Evolutionary conservation across 2,797 vertebrate species (phyloP).

Genomic region (Sphaeramia orbicularis): DNA sequence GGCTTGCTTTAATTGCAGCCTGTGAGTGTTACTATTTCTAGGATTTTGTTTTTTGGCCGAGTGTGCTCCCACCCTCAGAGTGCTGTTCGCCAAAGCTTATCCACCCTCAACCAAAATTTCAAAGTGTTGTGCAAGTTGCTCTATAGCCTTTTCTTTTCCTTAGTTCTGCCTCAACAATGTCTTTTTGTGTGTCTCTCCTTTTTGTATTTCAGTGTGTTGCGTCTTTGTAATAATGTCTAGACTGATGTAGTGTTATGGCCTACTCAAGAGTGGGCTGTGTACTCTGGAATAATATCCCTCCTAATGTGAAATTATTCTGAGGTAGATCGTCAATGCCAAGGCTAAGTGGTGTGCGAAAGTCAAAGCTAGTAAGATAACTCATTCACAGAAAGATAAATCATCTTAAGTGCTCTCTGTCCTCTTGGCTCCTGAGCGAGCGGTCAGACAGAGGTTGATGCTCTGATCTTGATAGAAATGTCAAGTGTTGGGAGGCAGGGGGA

Average conservation of each 20-base stretch:
- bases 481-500: constrained; percentile 8
- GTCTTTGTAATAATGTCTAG: constrained; percentile 15
- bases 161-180: constrained; percentile 26
- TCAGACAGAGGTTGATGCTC: constrained; percentile 8
- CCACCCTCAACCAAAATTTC: constrained; percentile 54
- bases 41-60: constrained; percentile 58
- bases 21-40: constrained; percentile 74
- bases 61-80: constrained; percentile 42
- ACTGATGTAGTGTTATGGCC: constrained; percentile 18
- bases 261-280: constrained; percentile 18
- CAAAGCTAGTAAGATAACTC: constrained; percentile 35
- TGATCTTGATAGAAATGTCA: constrained; percentile 38
- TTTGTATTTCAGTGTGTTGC: constrained; percentile 16
- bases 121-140: constrained; percentile 44
- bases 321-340: constrained; percentile 2
- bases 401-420: constrained; percentile 29
- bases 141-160: constrained; percentile 23
- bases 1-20: constrained; percentile 74
- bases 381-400: constrained; percentile 32
- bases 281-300: constrained; percentile 23
- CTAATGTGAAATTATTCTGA: constrained; percentile 37
- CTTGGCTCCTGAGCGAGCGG: constrained; percentile 10
- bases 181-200: constrained; percentile 24
- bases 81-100: constrained; percentile 49
- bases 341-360: constrained; percentile 27